Base-by-base conservation (phyloP, 2,797 vertebrate genomes). In the Megalops cyprinoides region DNA sequence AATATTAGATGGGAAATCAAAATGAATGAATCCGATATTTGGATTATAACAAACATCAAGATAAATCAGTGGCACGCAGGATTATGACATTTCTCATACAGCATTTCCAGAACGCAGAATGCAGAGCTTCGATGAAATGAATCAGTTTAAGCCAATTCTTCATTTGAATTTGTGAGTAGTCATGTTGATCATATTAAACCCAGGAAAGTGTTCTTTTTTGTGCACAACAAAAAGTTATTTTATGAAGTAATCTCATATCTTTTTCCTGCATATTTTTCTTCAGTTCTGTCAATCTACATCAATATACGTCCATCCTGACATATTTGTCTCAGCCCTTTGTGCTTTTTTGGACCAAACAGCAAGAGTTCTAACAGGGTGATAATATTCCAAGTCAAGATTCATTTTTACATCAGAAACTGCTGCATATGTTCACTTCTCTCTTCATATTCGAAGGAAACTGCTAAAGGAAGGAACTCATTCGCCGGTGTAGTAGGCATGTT, bases 171-270 rank as follows among this genome's bases (percentile, higher is more conserved):
- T 46, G 23, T 49, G 18, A 6, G 15, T 53, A 51, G 34, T 49
- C n/a, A 74, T 28, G 73, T 51, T 20, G 48, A 74, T 74, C 73
- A 76, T 55, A 31, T 76, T 76, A 51, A 48, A 76, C 23, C 37
- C 31, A 34, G 28, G 9, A 28, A 18, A 53, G 5, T 28, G 25
- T n/a, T 39, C 37, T 15, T 42, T 10, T 39, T 69, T 42, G 39
- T 69, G 34, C 60, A 5, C 20, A 12, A 42, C 10, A 69, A 69
- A 69, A 37, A n/a, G 15, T 18, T 20, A n/a, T 69, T 69, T 69
- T 1, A 42, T 69, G n/a, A n/a, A 42, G 20, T 23, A 42, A 20
- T 20, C n/a, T 6, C n/a, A 42, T 42, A 20, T 3, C 18, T 69
- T 60, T 28, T 62, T 31, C n/a, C 58, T n/a, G 5, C 69, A 42